Evolutionary conservation across 1,140 invertebrate species (phyloP), one percentile per base, ranked within the genome.

Genomic region (Lineus longissimus): DNA sequence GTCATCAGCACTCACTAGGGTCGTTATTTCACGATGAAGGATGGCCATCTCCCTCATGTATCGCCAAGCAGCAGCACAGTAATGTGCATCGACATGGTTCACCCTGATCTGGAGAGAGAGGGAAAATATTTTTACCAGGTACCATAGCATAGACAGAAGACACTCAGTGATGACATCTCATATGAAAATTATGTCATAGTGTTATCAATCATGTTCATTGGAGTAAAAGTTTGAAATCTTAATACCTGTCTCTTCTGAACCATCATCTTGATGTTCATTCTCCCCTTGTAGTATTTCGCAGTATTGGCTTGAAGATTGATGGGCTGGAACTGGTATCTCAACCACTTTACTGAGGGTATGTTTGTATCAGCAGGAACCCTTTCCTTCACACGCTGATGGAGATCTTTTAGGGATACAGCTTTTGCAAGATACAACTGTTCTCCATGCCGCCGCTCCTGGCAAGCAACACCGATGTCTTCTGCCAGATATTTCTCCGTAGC

Each of bases 1-100:
- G 23, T 71, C 68, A 67, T 71, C 70, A 43, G 65, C 23, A 36
- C 67, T 67, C 27, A 69, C 45, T 2, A 71, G 27, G 11, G 13
- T 47, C 4, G 19, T 13, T 2, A 45, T 0, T 1, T 68, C 64
- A 29, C 43, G 40, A 27, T 55, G 61, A 63, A 67, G 55, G 6
- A 36, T 15, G 4, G 33, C 33, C 4, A 36, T 7, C 33, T 63
- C 23, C 54, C 60, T 65, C 43, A 66, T 23, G 63, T 67, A 68
- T 15, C 45, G 57, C 36, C 63, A 70, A 25, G 62, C 22, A 41
- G 54, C 59, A 30, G 65, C 65, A 64, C 68, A 67, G 25, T 65
- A 72, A 41, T 70, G 68, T 27, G 66, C 65, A 61, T 72, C 65
- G 23, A 40, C 27, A 58, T 72, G 70, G 17, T 25, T 56, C 6